Evolutionary conservation across 2,888 invertebrate species (phyloP).

Genomic region (Thera britannica): DNA sequence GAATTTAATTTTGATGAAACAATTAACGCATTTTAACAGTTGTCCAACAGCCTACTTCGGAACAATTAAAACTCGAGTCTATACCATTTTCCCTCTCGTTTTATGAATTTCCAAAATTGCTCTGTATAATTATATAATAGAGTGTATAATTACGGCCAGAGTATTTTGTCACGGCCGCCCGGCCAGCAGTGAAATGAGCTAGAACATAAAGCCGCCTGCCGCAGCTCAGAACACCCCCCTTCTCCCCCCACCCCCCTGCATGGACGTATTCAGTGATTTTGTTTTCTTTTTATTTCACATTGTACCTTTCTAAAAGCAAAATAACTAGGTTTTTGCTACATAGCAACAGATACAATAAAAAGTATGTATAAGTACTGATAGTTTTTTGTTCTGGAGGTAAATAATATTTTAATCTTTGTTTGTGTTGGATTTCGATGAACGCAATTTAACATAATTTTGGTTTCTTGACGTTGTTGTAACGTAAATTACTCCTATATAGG

Average conservation of each 20-base stretch:
- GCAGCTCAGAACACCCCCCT: constrained; percentile 37
- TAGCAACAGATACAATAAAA: too few species aligned
- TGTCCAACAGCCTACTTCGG: constrained; percentile 29
- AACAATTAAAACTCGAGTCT: constrained; percentile 24
- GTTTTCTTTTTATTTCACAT: too few species aligned
- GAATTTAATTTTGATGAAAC: constrained; percentile 9
- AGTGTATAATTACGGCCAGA: constrained; percentile 42
- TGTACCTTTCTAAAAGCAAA: too few species aligned
- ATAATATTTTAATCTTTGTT: too few species aligned
- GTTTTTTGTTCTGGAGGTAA: too few species aligned
- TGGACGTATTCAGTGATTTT: constrained; percentile 10
- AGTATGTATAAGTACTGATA: too few species aligned
- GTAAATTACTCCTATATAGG: too few species aligned
- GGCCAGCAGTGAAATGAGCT: constrained; percentile 51
- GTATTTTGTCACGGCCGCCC: constrained; percentile 48
- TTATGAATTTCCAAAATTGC: constrained; percentile 35
- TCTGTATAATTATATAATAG: constrained; percentile 38
- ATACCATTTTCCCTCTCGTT: constrained; percentile 28
- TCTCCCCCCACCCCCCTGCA: neutral
- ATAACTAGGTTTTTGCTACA: too few species aligned
- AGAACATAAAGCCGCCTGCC: constrained; percentile 48
- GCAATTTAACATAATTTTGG: too few species aligned
- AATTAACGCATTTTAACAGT: constrained; percentile 27
- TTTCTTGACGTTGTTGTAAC: too few species aligned
- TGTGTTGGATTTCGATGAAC: too few species aligned